A percentile compares a stretch with the other conserved stretches of the same genome.
phyloP scores from a whole-genome alignment of 2,888 invertebrate genomes.

The Plebejus anna region DNA sequence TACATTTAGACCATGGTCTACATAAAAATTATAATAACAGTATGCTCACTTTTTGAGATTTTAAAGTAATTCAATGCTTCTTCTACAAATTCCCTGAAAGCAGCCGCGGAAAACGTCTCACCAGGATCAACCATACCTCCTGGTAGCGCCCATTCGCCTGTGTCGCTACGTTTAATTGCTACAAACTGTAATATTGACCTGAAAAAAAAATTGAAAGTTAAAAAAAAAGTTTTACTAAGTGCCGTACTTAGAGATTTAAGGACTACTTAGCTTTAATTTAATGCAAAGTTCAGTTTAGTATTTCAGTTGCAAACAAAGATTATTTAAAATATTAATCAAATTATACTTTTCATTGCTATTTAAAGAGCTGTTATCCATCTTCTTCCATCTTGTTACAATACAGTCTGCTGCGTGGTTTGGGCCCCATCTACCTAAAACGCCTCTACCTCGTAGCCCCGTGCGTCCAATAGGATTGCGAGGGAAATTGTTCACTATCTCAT shows the following conservation, averaged over 20 bases:
- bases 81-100: conserved; percentile 96
- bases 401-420: conserved; percentile 98
- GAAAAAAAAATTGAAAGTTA: neutral
- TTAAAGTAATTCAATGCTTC: conserved; percentile 91
- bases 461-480: conserved; percentile 94
- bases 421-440: conserved; percentile 95
- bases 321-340: too few relatives aligned
- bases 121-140: conserved; percentile 98
- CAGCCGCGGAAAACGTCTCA: conserved; percentile 88
- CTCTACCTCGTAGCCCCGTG: conserved; percentile 93
- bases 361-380: too few relatives aligned
- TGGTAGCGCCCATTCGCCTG: conserved; percentile 95
- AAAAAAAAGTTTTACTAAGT: too few relatives aligned
- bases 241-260: too few relatives aligned
- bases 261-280: too few relatives aligned
- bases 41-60: conserved; percentile 62
- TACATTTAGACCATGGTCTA: neutral
- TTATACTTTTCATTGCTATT: too few relatives aligned
- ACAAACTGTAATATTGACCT: conserved; percentile 94
- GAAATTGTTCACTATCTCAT: conserved; percentile 78
- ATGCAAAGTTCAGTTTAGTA: too few relatives aligned
- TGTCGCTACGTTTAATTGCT: conserved; percentile 92
- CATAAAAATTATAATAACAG: neutral
- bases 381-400: too few relatives aligned
- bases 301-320: too few relatives aligned